phyloP scores from a whole-genome alignment of 2,113 vertebrate genomes.

The Azemiops feae region DNA sequence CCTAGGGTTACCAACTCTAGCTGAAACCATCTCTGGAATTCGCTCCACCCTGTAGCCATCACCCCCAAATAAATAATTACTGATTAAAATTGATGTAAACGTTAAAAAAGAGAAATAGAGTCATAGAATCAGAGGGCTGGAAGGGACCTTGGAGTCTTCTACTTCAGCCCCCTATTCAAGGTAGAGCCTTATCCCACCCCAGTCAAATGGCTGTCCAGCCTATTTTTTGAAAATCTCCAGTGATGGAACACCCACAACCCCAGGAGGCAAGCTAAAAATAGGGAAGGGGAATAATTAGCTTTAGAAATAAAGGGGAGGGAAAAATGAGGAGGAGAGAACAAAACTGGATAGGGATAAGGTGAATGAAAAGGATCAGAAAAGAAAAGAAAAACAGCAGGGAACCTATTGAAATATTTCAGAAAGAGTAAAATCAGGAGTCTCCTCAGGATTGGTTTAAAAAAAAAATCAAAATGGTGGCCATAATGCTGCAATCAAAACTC shows the following conservation, averaged over 20 bases:
- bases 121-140: not conserved
- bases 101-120: not conserved
- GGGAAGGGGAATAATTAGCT: not conserved
- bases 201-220: no score
- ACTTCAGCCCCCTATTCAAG: not conserved
- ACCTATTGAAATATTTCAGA: not conserved
- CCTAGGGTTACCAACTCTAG: not conserved
- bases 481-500: not conserved
- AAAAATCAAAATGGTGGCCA: not conserved
- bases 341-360: not conserved
- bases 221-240: no score
- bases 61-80: not conserved
- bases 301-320: not conserved
- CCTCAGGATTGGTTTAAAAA: not conserved
- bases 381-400: not conserved
- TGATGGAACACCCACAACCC: no score
- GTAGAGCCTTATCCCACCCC: not conserved
- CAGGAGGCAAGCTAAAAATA: not conserved
- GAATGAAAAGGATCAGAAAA: not conserved
- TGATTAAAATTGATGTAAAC: not conserved
- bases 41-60: not conserved
- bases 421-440: not conserved
- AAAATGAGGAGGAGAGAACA: not conserved
- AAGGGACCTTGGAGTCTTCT: not conserved
- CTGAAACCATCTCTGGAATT: not conserved